phyloP scores from a whole-genome alignment of 2,797 vertebrate species.

The Semotilus atromaculatus region DNA sequence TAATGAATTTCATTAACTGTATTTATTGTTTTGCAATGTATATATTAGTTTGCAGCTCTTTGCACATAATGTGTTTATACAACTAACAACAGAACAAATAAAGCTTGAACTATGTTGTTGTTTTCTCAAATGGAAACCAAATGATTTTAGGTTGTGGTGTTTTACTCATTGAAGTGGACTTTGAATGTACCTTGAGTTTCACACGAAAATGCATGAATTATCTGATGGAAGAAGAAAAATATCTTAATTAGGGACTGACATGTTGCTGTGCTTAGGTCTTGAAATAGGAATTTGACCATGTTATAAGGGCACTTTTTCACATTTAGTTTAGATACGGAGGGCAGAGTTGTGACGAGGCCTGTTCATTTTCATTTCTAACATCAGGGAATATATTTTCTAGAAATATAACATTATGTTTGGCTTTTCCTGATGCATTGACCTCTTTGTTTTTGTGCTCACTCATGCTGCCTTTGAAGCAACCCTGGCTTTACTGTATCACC shows the following conservation, averaged over 20 bases:
- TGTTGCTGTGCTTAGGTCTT: slow-evolving; percentile 23
- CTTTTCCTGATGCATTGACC: slow-evolving; percentile 63
- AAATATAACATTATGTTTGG: slow-evolving; percentile 68
- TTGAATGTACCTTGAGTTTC: slow-evolving; percentile 76
- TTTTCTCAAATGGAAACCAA: slow-evolving; percentile 72
- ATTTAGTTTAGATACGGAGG: slow-evolving; percentile 65
- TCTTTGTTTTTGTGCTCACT: slow-evolving; percentile 57
- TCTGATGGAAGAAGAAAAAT: background rate
- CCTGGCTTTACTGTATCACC: slow-evolving; percentile 64
- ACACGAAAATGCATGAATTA: slow-evolving; percentile 24
- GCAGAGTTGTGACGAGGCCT: slow-evolving; percentile 62
- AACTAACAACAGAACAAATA: slow-evolving; percentile 74
- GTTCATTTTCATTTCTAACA: slow-evolving; percentile 75
- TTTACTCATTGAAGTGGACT: slow-evolving; percentile 70
- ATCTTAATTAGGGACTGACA: slow-evolving; percentile 19
- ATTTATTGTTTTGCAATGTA: slow-evolving; percentile 85
- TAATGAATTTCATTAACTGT: slow-evolving; percentile 70
- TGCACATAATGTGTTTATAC: slow-evolving; percentile 85
- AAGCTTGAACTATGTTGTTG: slow-evolving; percentile 73
- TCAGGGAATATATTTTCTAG: slow-evolving; percentile 77
- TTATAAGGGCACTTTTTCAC: slow-evolving; percentile 60
- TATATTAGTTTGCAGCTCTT: slow-evolving; percentile 91
- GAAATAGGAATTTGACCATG: slow-evolving; percentile 49
- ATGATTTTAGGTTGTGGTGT: slow-evolving; percentile 64
- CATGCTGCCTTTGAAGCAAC: slow-evolving; percentile 76